A percentile compares a stretch with the other conserved stretches of the same genome.
phyloP scores from a whole-genome alignment of 2,797 vertebrate genomes.

The Rallus crepitans region DNA sequence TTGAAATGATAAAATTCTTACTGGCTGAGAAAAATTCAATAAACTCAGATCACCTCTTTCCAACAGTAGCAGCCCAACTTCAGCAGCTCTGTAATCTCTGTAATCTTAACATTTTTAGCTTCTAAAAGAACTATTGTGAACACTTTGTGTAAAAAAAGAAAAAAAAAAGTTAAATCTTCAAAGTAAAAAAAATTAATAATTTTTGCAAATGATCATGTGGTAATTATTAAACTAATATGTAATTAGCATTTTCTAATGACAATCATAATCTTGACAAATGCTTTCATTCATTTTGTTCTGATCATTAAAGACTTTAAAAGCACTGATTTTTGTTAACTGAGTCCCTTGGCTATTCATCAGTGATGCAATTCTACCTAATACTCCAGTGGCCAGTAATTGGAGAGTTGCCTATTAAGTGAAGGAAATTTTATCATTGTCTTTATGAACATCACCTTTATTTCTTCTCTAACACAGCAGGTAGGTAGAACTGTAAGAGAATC shows the following conservation, averaged over 20 bases:
- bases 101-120: background rate
- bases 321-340: constrained; percentile 83
- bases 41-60: constrained; percentile 11
- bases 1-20: background rate
- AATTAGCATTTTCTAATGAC: constrained; percentile 73
- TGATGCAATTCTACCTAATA: constrained; percentile 82
- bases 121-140: constrained; percentile 12
- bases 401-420: constrained; percentile 79
- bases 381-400: constrained; percentile 80
- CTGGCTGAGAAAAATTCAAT: background rate
- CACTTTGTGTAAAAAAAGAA: background rate
- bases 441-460: constrained; percentile 77
- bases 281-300: constrained; percentile 67
- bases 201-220: constrained; percentile 65
- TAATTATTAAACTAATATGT: constrained; percentile 72
- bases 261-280: constrained; percentile 70
- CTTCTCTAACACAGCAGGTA: constrained; percentile 42
- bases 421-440: constrained; percentile 81
- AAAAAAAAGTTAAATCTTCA: constrained; percentile 35
- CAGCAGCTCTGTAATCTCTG: background rate
- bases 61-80: background rate
- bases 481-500: constrained; percentile 49
- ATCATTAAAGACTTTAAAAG: constrained; percentile 66
- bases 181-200: constrained; percentile 62
- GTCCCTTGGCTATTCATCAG: constrained; percentile 86